phyloP scores from a whole-genome alignment of 1,140 invertebrate genomes.

The Teleopsis dalmanni region DNA sequence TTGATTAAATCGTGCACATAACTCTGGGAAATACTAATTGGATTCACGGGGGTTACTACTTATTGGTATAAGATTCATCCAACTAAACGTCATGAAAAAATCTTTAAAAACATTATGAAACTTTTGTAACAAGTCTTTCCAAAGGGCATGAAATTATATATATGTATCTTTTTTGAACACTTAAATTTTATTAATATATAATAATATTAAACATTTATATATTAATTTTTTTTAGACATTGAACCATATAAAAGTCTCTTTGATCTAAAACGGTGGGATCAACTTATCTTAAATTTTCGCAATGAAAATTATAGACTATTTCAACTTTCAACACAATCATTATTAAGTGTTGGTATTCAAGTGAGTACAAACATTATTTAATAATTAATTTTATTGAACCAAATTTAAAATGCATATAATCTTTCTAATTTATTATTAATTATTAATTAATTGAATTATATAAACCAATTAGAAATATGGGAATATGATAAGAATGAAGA shows the following conservation, averaged over 20 bases:
- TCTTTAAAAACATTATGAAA: not conserved
- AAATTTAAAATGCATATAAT: not conserved
- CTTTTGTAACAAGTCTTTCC: too few relatives aligned
- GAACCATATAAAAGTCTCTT: conserved; percentile 53
- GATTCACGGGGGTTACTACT: too few relatives aligned
- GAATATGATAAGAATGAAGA: too few relatives aligned
- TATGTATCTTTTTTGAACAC: not conserved
- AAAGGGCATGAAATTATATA: too few relatives aligned
- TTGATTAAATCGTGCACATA: too few relatives aligned
- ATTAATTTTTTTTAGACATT: conserved; percentile 41
- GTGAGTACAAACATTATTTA: too few relatives aligned
- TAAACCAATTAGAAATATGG: too few relatives aligned
- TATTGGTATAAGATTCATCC: too few relatives aligned
- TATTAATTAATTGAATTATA: too few relatives aligned
- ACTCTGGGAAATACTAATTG: too few relatives aligned
- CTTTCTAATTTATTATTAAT: too few relatives aligned
- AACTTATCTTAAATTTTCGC: conserved; percentile 83
- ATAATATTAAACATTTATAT: conserved; percentile 4
- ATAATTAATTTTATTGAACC: not conserved
- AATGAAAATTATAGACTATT: conserved; percentile 90
- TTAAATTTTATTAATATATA: not conserved
- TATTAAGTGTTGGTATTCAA: conserved; percentile 76
- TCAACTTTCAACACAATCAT: conserved; percentile 83
- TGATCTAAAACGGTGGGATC: conserved; percentile 60
- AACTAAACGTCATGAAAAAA: not conserved